Base-by-base conservation (phyloP, 2,113 vertebrate species). In the Chinchilla lanigera region DNA sequence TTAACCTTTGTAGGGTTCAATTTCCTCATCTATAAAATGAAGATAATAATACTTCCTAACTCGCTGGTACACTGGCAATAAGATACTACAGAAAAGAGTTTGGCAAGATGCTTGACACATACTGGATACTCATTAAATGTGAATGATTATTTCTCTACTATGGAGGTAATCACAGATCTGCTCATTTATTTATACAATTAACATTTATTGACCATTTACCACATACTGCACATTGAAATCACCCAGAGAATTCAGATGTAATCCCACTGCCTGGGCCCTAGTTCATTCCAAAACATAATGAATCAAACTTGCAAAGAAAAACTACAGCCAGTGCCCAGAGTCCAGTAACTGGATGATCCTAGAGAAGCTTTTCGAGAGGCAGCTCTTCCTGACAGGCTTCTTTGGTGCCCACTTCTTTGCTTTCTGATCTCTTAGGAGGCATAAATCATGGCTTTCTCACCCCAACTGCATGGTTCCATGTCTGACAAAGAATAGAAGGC, bases 21-120 rank as follows among this genome's bases (percentile, higher is more conserved):
- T 93, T 50, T 93, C 52, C 80, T 93, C 80, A 67, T 47, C 26
- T 50, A 5, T 80, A 90, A 94, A 84, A 56, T 78, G 38, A 80
- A 86, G 50, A 61, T 63, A 65, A 38, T 54, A 73, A 85, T 22
- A 63, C 47, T 50, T 58, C 17, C 56, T 71, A 67, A 52, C 52
- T 96, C 58, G 77, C 9, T 38, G 26, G 58, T 47, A 92, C 38
- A 47, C 47, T 60, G 81, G n/a, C 0, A 58, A 14, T 85, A 81
- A 93, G 44, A 78, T 6, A 67, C 41, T 0, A 84, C 33, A 63
- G 4, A 0, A 50, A 24, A 83, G 90, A 73, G 5, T 91, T 1
- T 91, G 50, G 22, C 41, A 87, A 90, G 75, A 92, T 58, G 7
- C 54, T 93, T 82, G 80, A 60, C 52, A 41, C 20, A 89, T 63